Conservation (phyloP, 2,113 vertebrate genomes). For the Oreochromis niloticus region DNA sequence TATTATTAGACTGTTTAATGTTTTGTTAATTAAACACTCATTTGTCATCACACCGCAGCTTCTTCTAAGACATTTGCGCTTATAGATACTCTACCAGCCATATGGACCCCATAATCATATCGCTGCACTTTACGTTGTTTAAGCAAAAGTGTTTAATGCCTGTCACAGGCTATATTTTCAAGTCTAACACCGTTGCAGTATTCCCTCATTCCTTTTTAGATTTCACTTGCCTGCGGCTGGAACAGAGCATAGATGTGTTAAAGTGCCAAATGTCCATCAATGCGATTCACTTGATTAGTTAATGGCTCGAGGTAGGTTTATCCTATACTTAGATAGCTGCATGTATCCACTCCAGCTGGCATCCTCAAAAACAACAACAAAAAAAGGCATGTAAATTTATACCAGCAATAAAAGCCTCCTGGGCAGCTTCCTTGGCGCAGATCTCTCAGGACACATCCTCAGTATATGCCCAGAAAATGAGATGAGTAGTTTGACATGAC, state of each 20-base stretch:
- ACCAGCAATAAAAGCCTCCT: not conserved
- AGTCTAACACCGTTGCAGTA: not conserved
- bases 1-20: not conserved
- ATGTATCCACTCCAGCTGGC: not conserved
- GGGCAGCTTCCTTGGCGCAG: not conserved
- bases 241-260: conserved; percentile 16
- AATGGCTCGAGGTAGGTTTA: not conserved
- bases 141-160: not conserved
- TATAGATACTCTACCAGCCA: not conserved
- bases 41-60: not conserved
- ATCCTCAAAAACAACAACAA: not conserved
- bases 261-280: not conserved
- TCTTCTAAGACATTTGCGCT: not conserved
- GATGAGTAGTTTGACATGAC: not conserved
- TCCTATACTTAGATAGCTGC: not conserved
- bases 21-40: conserved; percentile 17
- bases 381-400: not conserved
- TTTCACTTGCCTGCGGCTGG: not conserved
- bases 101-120: not conserved
- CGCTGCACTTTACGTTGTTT: conserved; percentile 2
- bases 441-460: not conserved
- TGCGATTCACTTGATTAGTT: conserved; percentile 1
- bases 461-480: not conserved
- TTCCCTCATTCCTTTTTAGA: not conserved
- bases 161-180: not conserved